Evolutionary conservation across 2,888 invertebrate genomes (phyloP).

Genomic region (Agapetus fuscipes): DNA sequence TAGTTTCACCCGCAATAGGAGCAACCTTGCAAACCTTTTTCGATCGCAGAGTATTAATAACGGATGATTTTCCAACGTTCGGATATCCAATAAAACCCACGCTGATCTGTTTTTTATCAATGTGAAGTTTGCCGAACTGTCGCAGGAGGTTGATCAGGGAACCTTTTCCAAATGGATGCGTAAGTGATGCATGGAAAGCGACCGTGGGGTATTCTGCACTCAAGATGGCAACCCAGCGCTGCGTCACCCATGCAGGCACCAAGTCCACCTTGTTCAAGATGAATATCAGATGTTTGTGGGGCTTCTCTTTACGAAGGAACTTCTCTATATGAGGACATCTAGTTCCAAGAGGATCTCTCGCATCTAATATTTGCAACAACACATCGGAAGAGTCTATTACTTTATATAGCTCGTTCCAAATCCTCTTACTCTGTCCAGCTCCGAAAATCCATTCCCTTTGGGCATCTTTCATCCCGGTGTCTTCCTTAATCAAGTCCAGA

Average conservation of each 20-base stretch:
- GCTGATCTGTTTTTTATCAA: slow-evolving; percentile 96
- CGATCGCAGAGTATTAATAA: slow-evolving; percentile 91
- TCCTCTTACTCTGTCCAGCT: slow-evolving; percentile 92
- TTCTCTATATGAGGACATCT: slow-evolving; percentile 87
- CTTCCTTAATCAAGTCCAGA: slow-evolving; percentile 70
- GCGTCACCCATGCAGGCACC: slow-evolving; percentile 97
- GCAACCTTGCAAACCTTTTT: slow-evolving; percentile 99
- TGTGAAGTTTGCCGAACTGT: slow-evolving; percentile 90
- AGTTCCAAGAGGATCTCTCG: slow-evolving; percentile 94
- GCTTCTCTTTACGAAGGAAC: slow-evolving; percentile 87
- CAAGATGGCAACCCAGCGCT: slow-evolving; percentile 92
- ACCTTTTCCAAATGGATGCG: slow-evolving; percentile 96
- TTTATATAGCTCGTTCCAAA: slow-evolving; percentile 99
- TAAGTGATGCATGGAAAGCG: slow-evolving; percentile 97
- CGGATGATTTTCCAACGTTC: slow-evolving; percentile 96
- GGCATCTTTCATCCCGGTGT: slow-evolving; percentile 69
- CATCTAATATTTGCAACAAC: slow-evolving; percentile 90
- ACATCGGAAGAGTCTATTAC: slow-evolving; percentile 99
- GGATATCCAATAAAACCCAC: slow-evolving; percentile 99
- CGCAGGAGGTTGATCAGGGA: slow-evolving; percentile 91
- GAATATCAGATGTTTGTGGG: slow-evolving; percentile 95
- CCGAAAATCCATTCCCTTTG: slow-evolving; percentile 90
- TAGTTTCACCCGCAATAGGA: slow-evolving; percentile 95
- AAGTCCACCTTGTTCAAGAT: slow-evolving; percentile 95
- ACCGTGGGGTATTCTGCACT: slow-evolving; percentile 95